Conservation (phyloP, 1,140 invertebrate genomes). For the Aphelenchoides fujianensis region DNA sequence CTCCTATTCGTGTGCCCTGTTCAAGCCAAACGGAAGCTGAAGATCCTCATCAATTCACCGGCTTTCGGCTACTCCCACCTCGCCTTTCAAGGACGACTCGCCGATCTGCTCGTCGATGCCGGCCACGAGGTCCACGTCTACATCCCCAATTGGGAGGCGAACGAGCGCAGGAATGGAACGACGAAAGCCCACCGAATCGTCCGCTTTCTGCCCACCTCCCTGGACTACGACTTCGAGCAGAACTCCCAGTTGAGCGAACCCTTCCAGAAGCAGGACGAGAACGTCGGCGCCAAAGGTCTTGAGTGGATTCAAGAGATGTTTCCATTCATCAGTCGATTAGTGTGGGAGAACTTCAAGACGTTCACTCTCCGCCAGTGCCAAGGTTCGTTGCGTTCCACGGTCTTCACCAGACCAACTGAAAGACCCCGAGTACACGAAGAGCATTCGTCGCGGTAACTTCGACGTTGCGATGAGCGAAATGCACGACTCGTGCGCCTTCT, state of each 20-base stretch:
- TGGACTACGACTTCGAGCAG: not conserved
- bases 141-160: slow-evolving; percentile 8
- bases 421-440: not conserved
- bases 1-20: too few species aligned
- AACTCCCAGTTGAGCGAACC: slow-evolving; percentile 9
- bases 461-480: slow-evolving; percentile 36
- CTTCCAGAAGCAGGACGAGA: not conserved
- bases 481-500: slow-evolving; percentile 32
- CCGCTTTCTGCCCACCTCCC: not conserved
- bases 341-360: not conserved
- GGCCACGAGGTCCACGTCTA: slow-evolving; percentile 40
- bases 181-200: slow-evolving; percentile 4
- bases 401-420: slow-evolving; percentile 10
- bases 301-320: too few species aligned
- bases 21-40: slow-evolving; percentile 18
- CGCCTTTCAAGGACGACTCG: slow-evolving; percentile 36
- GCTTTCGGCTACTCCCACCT: slow-evolving; percentile 35
- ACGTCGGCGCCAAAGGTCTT: not conserved
- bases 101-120: slow-evolving; percentile 40
- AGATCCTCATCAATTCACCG: slow-evolving; percentile 33
- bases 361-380: not conserved
- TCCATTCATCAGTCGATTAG: too few species aligned
- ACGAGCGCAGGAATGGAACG: slow-evolving; percentile 2
- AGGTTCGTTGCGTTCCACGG: not conserved
- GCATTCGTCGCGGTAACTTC: slow-evolving; percentile 16